phyloP scores from a whole-genome alignment of 2,888 invertebrate genomes.

The Ernsta delagoae region DNA sequence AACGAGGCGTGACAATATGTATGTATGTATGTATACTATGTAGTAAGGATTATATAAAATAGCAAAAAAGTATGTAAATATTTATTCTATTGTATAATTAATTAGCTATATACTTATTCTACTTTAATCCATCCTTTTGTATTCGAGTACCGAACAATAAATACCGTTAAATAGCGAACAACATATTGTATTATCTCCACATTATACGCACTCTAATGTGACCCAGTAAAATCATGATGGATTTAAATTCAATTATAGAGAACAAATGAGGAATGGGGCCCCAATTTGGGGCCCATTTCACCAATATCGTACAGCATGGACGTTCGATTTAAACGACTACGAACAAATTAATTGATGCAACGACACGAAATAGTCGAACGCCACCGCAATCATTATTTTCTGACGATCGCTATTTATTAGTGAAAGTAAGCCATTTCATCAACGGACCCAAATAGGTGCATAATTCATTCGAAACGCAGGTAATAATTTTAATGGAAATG shows the following conservation, averaged over 20 bases:
- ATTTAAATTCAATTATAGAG: slow-evolving; percentile 42
- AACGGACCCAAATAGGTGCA: slow-evolving; percentile 3
- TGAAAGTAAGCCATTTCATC: slow-evolving; percentile 7
- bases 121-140: neutral
- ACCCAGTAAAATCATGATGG: slow-evolving; percentile 36
- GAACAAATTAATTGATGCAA: slow-evolving; percentile 44
- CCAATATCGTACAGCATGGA: slow-evolving; percentile 34
- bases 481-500: neutral
- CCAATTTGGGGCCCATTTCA: slow-evolving; percentile 33
- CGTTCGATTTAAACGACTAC: slow-evolving; percentile 17
- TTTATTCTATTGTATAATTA: no score
- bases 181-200: slow-evolving; percentile 6
- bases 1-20: no score
- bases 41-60: no score
- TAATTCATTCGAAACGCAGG: slow-evolving; percentile 1
- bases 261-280: slow-evolving; percentile 21
- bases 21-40: no score
- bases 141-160: neutral
- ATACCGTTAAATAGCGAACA: neutral
- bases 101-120: no score
- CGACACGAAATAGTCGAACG: slow-evolving; percentile 36
- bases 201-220: slow-evolving; percentile 20
- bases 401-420: slow-evolving; percentile 28
- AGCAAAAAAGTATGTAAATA: no score
- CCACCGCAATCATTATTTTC: slow-evolving; percentile 37